These are phyloP conservation scores for Phyllotis vaccarum DNA, from an alignment of 2,797 vertebrate genomes.

Conservation along the genomic window DNA sequence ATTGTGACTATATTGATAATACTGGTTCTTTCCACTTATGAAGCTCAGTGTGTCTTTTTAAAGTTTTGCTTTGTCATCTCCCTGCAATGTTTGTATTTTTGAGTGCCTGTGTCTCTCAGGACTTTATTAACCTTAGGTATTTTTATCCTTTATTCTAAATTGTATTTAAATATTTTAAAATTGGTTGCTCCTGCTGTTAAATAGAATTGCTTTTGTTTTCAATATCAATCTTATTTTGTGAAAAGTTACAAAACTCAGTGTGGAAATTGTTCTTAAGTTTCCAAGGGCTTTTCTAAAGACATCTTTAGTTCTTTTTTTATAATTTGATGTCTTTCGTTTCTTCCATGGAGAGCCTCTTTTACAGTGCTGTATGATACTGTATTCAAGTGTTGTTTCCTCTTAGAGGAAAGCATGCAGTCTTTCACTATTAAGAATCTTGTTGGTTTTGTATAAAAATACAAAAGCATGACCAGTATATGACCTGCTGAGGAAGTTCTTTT, in stretches of 20 bases:
- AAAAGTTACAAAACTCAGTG: too few species aligned
- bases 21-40: background rate
- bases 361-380: background rate
- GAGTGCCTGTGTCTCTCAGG: background rate
- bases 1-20: background rate
- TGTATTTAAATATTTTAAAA: background rate
- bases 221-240: too few species aligned
- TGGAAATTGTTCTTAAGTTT: too few species aligned
- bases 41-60: background rate
- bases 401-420: background rate
- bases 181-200: background rate
- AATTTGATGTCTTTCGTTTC: too few species aligned
- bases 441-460: background rate
- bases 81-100: background rate
- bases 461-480: background rate
- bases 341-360: too few species aligned
- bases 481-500: background rate
- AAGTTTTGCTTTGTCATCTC: background rate
- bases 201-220: slow-evolving; percentile 2
- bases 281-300: too few species aligned
- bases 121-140: slow-evolving; percentile 18
- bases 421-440: background rate
- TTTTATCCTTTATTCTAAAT: slow-evolving; percentile 1
- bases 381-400: background rate
- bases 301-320: too few species aligned